Base-by-base conservation (phyloP, 2,888 invertebrate genomes). In the Myopa testacea region DNA sequence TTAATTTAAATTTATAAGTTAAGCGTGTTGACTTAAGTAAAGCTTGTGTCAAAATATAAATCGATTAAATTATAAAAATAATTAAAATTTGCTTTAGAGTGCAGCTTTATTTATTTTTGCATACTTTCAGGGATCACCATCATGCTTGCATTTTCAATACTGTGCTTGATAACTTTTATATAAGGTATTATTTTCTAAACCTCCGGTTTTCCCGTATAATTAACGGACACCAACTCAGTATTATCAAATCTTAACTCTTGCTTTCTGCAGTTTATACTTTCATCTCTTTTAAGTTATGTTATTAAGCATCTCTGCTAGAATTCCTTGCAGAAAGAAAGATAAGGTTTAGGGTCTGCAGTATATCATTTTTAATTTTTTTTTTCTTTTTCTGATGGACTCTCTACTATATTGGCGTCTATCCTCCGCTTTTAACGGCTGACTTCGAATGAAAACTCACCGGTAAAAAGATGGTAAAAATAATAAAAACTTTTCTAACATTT, bases 401-500 rank as follows among this genome's bases (percentile, higher is more conserved):
- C 26, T 26, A 26, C 26, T 26, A 26, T 26, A 26, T 26, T 2
- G 26, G 26, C 2, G 26, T 26, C 26, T 26, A 26, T 1, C 26
- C 45, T 55, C n/a, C 1, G 14, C 55, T 55, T 55, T 55, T 16
- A 55, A 55, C 3, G 16, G 58, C 60, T 52, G 78, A 82, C 87
- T 87, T 86, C 87, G 83, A 85, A 87, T 87, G 87, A 83, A 84
- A 85, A 86, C 84, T 85, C 84, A 82, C 84, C 78, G 84, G 82
- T 85, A 84, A 86, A 87, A 86, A 87, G 87, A 87, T 87, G 87
- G 86, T 87, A 87, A 87, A 86, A 86, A 87, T 86, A 86, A 84
- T 84, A 86, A 87, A 87, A 84, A 80, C 38, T 45, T 8, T 58
- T 38, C 4, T 58, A 26, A 26, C 26, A 26, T 26, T 26, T 26